Evolutionary conservation across 2,888 invertebrate species (phyloP), one percentile per base, ranked within the genome.

Genomic region (Melieria picta): DNA sequence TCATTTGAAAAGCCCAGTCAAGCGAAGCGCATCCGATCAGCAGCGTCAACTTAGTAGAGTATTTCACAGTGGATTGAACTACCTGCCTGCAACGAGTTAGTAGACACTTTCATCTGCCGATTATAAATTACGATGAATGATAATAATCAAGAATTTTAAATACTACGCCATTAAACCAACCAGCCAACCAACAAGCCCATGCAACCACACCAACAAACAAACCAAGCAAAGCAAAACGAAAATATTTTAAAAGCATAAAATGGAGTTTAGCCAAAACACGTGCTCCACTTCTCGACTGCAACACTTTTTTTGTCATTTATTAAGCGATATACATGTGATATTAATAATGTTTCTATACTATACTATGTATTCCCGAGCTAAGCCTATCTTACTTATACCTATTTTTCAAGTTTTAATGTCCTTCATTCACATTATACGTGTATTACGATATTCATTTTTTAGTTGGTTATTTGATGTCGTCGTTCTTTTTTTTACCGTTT

Each of bases 51-150:
- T 30, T 30, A 30, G 30, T 63, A 63, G 5, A 63, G 76, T 76
- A 75, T 78, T 79, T 77, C 80, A 78, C 78, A 78, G 79, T 83
- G 82, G 80, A 80, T 80, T 82, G 83, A 83, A 81, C 81, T 80
- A 79, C 80, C 30, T 30, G 30, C 30, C 30, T 30, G 30, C 30
- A 30, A 30, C 30, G 30, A 30, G 30, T 30, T 30, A 30, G 30
- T 30, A 30, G 30, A 30, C 30, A 30, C 30, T 30, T 30, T 30
- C 30, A 30, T 30, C 30, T 30, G 30, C 30, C 30, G 30, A 30
- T 30, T 30, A 30, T 30, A 30, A 30, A 30, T 30, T 30, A 30
- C 30, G 30, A 30, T 30, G 30, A 30, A 30, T 30, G 30, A 30
- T 30, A 30, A 30, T 30, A 2, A 30, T 30, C 30, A 30, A 30